Base-by-base conservation (phyloP, 2,113 vertebrate genomes). In the Nannospalax galili region DNA sequence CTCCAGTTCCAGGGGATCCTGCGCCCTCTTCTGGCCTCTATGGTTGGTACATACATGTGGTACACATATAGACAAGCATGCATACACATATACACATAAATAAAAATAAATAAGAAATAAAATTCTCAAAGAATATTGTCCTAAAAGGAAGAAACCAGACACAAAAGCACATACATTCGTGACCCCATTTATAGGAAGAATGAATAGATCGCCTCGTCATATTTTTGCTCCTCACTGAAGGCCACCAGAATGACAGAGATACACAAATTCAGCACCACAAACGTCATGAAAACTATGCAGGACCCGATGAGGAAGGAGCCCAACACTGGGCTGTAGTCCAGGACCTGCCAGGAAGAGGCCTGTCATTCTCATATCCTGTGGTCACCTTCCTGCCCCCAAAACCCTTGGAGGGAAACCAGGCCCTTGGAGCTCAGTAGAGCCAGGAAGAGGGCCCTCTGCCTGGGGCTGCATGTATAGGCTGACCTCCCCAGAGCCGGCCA, bases 241-340 rank as follows among this genome's bases (percentile, higher is more conserved):
- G 99, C 99, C 97, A 99, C 99, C 92, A 99, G 98, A 96, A 99
- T 99, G 96, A 99, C 99, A 0, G 99, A 99, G 97, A 99, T 99
- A 93, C 99, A 99, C 60, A 99, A 98, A 97, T 99, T 99, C 94
- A 99, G 97, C 65, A 99, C 99, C 95, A 99, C 99, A 96, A 99
- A 99, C 1, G 99, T 99, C 99, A 99, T 99, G 95, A 99, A 99
- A 96, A 99, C 97, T 3, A 99, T 99, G 97, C 99, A 99, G 93
- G 99, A 99, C 84, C 99, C 99, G 86, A 99, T 99, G 91, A 99
- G 98, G 97, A 99, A 99, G 40, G 99, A 99, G 70, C 99, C 99
- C 24, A 99, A 98, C 60, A 99, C 67, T 22, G 99, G 99, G 96
- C 99, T 99, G 90, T 99, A 99, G 97, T 99, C 98, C 98, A 99